Evolutionary conservation across 2,888 invertebrate genomes (phyloP).

Genomic region (Lithophane ornitopus): DNA sequence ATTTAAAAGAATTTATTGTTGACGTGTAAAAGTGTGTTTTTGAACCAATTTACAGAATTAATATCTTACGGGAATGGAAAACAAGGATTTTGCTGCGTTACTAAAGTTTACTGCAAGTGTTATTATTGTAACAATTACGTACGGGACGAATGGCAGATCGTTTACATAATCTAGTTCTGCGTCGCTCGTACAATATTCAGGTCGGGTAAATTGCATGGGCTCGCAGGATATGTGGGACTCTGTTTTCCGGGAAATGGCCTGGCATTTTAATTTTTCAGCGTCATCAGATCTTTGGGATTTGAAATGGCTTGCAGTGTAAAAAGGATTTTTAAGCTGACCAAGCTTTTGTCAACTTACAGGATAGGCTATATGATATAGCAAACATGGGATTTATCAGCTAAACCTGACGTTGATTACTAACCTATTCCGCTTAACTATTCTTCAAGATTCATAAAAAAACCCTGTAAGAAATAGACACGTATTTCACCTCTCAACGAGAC

Average conservation of each 20-base stretch:
- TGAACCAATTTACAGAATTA: background rate
- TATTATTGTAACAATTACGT: slow-evolving; percentile 40
- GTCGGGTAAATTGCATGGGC: slow-evolving; percentile 40
- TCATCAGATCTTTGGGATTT: slow-evolving; percentile 23
- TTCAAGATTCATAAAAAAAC: no score
- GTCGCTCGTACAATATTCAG: slow-evolving; percentile 51
- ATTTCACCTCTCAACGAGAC: no score
- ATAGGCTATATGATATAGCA: background rate
- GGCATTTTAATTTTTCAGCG: slow-evolving; percentile 39
- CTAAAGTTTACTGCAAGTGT: slow-evolving; percentile 11
- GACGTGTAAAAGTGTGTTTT: no score
- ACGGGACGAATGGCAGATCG: slow-evolving; percentile 31
- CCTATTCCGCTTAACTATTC: no score
- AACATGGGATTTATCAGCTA: background rate
- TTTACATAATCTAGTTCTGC: slow-evolving; percentile 50
- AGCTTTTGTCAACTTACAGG: background rate
- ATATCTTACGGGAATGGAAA: background rate
- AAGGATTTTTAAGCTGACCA: slow-evolving; percentile 9
- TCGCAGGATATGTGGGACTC: background rate
- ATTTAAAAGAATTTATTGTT: background rate
- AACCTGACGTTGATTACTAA: background rate
- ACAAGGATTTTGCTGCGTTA: slow-evolving; percentile 5
- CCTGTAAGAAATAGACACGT: no score
- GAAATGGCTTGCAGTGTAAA: background rate
- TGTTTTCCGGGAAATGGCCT: slow-evolving; percentile 32